phyloP scores from a whole-genome alignment of 2,797 vertebrate species.

The Poeciliopsis turneri region DNA sequence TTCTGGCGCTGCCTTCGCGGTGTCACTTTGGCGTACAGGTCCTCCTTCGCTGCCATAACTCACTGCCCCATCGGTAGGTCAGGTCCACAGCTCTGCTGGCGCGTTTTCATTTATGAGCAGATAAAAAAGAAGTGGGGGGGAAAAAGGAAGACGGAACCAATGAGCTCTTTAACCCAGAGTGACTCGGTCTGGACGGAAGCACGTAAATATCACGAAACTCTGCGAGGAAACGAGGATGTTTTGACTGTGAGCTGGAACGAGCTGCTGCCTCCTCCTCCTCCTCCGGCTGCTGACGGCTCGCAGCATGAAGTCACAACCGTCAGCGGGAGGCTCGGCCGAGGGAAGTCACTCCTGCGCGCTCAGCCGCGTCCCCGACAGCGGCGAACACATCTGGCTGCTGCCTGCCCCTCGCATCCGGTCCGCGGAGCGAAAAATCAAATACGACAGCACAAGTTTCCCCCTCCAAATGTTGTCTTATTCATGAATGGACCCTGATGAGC shows the following conservation, averaged over 20 bases:
- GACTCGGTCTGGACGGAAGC: conserved; percentile 55
- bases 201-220: conserved; percentile 37
- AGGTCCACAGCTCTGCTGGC: conserved; percentile 44
- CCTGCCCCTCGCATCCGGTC: conserved; percentile 44
- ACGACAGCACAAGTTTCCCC: conserved; percentile 47
- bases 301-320: conserved; percentile 60
- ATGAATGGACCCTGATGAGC: conserved; percentile 86
- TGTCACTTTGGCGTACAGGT: conserved; percentile 93
- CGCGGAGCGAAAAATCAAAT: conserved; percentile 37
- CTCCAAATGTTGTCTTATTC: conserved; percentile 79
- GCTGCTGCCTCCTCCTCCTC: conserved; percentile 49
- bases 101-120: conserved; percentile 45
- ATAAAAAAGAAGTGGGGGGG: neutral
- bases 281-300: conserved; percentile 41
- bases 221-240: conserved; percentile 49
- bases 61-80: conserved; percentile 75
- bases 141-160: conserved; percentile 21
- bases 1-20: conserved; percentile 89
- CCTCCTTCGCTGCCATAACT: conserved; percentile 92
- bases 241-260: conserved; percentile 52
- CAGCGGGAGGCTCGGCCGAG: conserved; percentile 66
- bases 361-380: conserved; percentile 44
- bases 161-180: conserved; percentile 30
- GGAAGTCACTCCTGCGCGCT: conserved; percentile 67
- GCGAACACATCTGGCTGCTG: conserved; percentile 37